Base-by-base conservation (phyloP, 2,797 vertebrate species). In the Margarornis squamiger region DNA sequence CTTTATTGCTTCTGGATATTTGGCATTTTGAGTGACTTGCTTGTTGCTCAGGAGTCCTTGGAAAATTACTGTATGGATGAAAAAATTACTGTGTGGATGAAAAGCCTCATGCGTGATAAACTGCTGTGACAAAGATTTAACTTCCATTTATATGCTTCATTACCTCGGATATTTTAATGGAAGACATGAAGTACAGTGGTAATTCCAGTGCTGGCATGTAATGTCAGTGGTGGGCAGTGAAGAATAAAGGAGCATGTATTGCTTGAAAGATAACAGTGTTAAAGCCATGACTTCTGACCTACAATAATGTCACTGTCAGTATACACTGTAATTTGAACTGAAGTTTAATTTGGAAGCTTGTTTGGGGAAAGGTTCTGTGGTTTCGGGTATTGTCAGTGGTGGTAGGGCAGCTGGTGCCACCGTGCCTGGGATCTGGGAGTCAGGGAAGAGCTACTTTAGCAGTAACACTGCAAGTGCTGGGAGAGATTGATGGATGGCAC, bases 81-180 rank as follows among this genome's bases (percentile, higher is more conserved):
- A 83, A 86, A 90, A 90, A 86, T 62, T 15, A 16, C 82, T 82
- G 9, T 61, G 65, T 55, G 74, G 86, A 34, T 81, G 62, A 67
- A 77, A 76, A 88, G 41, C 62, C 72, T 92, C 41, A 24, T 76
- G 61, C 0, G 0, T 91, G 89, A 46, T 95, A 81, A 92, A 90
- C 49, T 59, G 78, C 94, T 87, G 85, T 83, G 94, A 61, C 93
- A 93, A 74, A 94, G 77, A 71, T 92, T 73, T 95, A 82, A 86
- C 88, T 93, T 45, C 10, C 46, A 63, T 91, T 96, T 96, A 49
- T 82, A 89, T 86, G 94, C 92, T 92, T 92, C 90, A 84, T 97
- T 97, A 88, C 86, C 82, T 61, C 1, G 0, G 66, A 66, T 84
- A 52, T 68, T 93, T 92, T 89, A 95, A 86, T 78, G 67, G 90